Evolutionary conservation across 2,113 vertebrate species (phyloP).

Genomic region (Ophiodon elongatus): DNA sequence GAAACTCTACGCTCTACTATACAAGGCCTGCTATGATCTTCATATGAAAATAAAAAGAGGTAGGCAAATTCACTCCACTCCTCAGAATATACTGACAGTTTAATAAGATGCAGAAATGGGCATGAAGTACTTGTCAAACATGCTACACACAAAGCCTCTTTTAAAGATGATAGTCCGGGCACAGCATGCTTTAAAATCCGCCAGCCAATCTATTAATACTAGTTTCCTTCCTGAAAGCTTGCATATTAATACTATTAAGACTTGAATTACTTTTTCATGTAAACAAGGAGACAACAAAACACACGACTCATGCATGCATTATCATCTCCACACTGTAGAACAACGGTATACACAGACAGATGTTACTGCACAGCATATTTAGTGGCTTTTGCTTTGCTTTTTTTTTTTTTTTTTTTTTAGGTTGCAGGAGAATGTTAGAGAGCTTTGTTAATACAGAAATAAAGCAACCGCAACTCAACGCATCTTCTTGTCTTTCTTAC

Average conservation of each 20-base stretch:
- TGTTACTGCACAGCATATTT: conserved; percentile 67
- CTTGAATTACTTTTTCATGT: conserved; percentile 49
- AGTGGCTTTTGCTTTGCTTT: conserved; percentile 46
- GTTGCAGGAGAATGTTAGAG: conserved; percentile 33
- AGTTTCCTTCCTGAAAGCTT: conserved; percentile 44
- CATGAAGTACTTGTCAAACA: conserved; percentile 58
- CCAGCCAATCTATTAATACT: conserved; percentile 45
- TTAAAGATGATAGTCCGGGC: conserved; percentile 49
- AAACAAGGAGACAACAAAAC: conserved; percentile 68
- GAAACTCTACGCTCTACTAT: conserved; percentile 49
- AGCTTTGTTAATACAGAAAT: conserved; percentile 43
- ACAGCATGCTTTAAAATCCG: conserved; percentile 64
- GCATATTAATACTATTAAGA: conserved; percentile 63
- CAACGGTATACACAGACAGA: conserved; percentile 67
- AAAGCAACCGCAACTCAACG: conserved; percentile 46
- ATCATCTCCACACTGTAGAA: conserved; percentile 65
- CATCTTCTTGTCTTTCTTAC: conserved; percentile 66
- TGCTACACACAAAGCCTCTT: conserved; percentile 58
- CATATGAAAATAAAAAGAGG: conserved; percentile 72
- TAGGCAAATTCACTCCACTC: conserved; percentile 65
- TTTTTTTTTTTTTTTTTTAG: conserved; percentile 8
- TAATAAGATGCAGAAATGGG: conserved; percentile 50
- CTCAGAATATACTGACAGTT: conserved; percentile 41
- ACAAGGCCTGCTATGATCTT: conserved; percentile 65
- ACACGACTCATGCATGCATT: conserved; percentile 72